Conservation (phyloP, 1,140 invertebrate species). For the Pseudomyrmex pallidus region DNA sequence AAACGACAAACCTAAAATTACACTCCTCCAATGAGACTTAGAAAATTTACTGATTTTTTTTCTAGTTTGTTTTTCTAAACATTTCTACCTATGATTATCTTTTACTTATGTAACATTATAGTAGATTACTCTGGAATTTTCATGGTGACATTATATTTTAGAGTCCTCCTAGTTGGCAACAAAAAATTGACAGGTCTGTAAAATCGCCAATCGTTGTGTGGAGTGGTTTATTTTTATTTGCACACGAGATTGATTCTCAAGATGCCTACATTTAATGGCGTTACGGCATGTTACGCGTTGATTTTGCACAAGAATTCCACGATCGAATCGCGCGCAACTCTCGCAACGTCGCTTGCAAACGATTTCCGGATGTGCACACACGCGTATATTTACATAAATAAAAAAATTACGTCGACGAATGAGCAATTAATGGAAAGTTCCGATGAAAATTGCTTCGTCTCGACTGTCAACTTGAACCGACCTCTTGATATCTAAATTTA, state of each 20-base stretch:
- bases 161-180: too few species aligned
- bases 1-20: too few species aligned
- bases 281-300: background rate
- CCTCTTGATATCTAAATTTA: too few species aligned
- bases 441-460: background rate
- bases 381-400: background rate
- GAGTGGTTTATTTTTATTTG: background rate
- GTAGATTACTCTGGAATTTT: too few species aligned
- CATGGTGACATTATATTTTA: too few species aligned
- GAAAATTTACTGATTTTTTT: too few species aligned
- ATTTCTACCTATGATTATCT: too few species aligned
- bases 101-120: too few species aligned
- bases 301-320: background rate
- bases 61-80: too few species aligned
- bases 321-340: background rate
- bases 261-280: background rate
- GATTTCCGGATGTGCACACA: background rate
- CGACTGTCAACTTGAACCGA: background rate
- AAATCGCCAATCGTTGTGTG: too few species aligned
- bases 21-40: too few species aligned
- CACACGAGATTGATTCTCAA: slow-evolving; percentile 10
- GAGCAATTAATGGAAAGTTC: background rate
- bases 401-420: background rate
- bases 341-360: background rate
- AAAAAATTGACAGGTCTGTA: too few species aligned